Conservation (phyloP, 2,797 vertebrate genomes). For the Valencia hispanica region DNA sequence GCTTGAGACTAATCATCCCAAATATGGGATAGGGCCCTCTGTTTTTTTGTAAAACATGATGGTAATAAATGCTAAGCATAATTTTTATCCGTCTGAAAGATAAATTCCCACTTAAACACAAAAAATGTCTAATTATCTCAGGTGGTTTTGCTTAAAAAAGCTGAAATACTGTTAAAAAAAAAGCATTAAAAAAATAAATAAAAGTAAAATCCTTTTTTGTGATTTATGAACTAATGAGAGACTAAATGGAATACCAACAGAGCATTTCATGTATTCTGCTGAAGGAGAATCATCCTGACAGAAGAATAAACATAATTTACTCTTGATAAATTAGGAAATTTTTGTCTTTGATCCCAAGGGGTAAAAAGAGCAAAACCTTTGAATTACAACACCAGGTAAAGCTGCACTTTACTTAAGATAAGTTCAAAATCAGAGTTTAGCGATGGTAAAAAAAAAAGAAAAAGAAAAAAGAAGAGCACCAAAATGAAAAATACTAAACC, state of each 20-base stretch:
- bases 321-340: neutral
- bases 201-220: neutral
- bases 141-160: too few species aligned
- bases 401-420: neutral
- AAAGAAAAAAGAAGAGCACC: neutral
- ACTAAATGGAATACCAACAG: too few species aligned
- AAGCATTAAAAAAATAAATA: neutral
- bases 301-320: neutral
- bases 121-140: neutral
- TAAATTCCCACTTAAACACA: neutral
- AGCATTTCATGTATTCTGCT: neutral
- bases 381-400: neutral
- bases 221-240: neutral
- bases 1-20: neutral
- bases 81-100: neutral
- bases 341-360: neutral
- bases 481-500: neutral
- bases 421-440: too few species aligned
- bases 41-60: neutral
- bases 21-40: neutral
- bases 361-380: neutral
- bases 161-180: neutral
- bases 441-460: too few species aligned
- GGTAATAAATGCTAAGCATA: neutral
- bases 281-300: neutral